Base-by-base conservation (phyloP, 2,888 invertebrate species). In the Polymixis flavicincta region DNA sequence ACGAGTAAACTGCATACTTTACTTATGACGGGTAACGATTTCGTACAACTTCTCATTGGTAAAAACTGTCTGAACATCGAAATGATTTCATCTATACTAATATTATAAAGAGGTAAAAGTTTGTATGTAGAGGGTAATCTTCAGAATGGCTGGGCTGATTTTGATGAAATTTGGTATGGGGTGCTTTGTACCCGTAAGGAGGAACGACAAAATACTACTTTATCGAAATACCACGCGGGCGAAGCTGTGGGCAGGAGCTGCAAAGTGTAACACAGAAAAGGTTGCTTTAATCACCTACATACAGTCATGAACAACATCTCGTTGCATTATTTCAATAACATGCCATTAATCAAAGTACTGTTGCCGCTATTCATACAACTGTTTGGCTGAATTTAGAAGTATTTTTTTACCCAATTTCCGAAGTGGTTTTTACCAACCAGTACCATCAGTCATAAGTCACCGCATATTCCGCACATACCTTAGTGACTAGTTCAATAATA, bases 1-100 rank as follows among this genome's bases (percentile, higher is more conserved):
- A 32, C 32, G 2, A 3, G 48, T 63, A 17, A 50, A 63, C 50
- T 57, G 22, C 22, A 77, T 69, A 32, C 19, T 52, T 75, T 37
- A 9, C n/a, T 25, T 14, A 17, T 55, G 19, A 63, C 9, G 9
- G 2, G 28, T 63, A 42, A 0, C n/a, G 48, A 50, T 45, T 14
- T 37, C 22, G 22, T 48, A 25, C 2, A 37, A 50, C 59, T 9
- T 32, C 25, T 22, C 8, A 50, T 13, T 37, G 17, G 9, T 59
- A n/a, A 22, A 25, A 25, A 32, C n/a, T 17, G n/a, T 22, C 17
- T 32, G 17, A 22, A 45, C 25, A 5, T 57, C 22, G 17, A n/a
- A 45, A 32, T 32, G 4, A 37, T 22, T 32, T 37, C 7, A 60
- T 37, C 37, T 37, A 37, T 37, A 37, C 3, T 37, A 37, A 37